Conservation (phyloP, 1,140 invertebrate species). For the Copidosoma floridanum region DNA sequence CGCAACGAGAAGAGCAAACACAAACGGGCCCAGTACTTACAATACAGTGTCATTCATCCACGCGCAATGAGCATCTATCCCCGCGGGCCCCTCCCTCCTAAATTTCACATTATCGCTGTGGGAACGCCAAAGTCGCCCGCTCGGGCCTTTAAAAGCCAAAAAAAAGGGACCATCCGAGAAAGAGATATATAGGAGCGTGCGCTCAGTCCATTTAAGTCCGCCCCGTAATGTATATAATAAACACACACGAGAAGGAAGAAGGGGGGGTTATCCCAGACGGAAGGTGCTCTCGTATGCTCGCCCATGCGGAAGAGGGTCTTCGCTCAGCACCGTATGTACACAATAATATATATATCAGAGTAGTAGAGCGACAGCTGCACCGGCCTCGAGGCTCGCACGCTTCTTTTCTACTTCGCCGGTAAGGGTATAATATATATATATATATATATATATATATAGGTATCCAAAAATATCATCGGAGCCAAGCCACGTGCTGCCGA, state of each 20-base stretch:
- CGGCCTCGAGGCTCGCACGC: background rate
- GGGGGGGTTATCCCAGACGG: background rate
- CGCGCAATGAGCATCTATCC: too few species aligned
- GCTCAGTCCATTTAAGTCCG: background rate
- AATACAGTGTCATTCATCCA: too few species aligned
- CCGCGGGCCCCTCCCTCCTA: too few species aligned
- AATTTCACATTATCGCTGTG: slow-evolving; percentile 20
- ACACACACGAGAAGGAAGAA: background rate
- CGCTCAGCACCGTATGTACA: too few species aligned
- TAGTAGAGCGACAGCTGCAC: slow-evolving; percentile 10
- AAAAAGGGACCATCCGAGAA: background rate
- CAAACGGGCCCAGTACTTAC: too few species aligned
- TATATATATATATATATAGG: background rate
- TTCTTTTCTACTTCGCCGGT: background rate
- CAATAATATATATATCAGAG: too few species aligned
- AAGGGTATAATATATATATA: slow-evolving; percentile 1
- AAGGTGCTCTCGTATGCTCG: slow-evolving; percentile 11
- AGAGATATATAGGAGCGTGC: background rate
- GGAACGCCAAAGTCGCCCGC: background rate
- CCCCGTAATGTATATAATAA: background rate
- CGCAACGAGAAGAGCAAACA: too few species aligned
- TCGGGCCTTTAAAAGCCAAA: slow-evolving; percentile 9
- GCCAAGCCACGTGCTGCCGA: too few species aligned
- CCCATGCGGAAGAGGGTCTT: too few species aligned
- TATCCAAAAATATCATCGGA: too few species aligned